phyloP scores from a whole-genome alignment of 2,797 vertebrate species.

The Artibeus jamaicensis region DNA sequence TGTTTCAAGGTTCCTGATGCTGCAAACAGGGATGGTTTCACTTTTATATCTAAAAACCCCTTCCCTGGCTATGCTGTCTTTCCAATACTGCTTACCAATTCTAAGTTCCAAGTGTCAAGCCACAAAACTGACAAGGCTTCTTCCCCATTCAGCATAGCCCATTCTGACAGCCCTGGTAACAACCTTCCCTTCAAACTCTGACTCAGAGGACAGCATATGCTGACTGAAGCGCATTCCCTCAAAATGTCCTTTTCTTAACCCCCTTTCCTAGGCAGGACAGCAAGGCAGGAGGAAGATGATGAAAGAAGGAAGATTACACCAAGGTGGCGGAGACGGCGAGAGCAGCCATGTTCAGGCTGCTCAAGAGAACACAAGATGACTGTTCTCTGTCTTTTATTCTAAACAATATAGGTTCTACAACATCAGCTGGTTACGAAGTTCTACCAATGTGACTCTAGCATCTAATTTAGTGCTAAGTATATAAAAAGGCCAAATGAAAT shows the following conservation, averaged over 20 bases:
- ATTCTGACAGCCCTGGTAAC: neutral
- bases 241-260: slow-evolving; percentile 25
- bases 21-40: neutral
- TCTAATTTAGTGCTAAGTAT: slow-evolving; percentile 18
- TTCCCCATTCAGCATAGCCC: neutral
- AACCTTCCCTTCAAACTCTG: neutral
- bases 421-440: neutral
- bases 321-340: neutral
- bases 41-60: slow-evolving; percentile 4
- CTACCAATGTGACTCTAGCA: neutral
- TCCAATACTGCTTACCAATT: neutral
- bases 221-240: slow-evolving; percentile 1
- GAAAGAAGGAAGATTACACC: neutral
- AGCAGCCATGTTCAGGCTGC: neutral
- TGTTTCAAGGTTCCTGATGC: slow-evolving; percentile 13
- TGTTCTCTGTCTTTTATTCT: neutral
- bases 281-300: neutral
- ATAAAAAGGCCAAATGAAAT: slow-evolving; percentile 18
- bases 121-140: neutral
- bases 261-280: neutral
- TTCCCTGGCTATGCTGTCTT: neutral
- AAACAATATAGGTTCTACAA: neutral
- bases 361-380: slow-evolving; percentile 2
- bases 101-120: neutral
- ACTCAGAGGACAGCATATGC: neutral